Base-by-base conservation (phyloP, 2,797 vertebrate genomes). In the Gobio occitaniae region DNA sequence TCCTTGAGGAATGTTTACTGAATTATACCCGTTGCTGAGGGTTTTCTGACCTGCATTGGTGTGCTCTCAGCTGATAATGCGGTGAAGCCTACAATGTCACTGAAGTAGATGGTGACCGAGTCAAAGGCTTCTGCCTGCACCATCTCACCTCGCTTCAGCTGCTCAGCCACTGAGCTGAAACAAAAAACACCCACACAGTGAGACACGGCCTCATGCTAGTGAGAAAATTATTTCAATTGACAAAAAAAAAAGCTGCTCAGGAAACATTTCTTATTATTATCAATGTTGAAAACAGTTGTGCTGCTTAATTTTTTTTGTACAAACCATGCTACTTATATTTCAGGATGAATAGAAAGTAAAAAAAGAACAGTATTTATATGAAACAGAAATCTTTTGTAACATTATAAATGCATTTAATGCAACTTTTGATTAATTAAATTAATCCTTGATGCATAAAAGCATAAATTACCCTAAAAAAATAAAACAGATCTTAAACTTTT, bases 41-140 rank as follows among this genome's bases (percentile, higher is more conserved):
- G 10, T 38, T 41, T 44, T 76, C 74, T 84, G 44, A 96, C 96
- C 96, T 98, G 96, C 94, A 98, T 96, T 0, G 97, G 97, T 0
- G 97, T 98, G 93, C 97, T 98, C 92, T 97, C 96, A 0, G 97
- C 97, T 0, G 97, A 98, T 78, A 98, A 91, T 0, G 96, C 94
- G 0, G 97, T 98, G 92, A 98, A 98, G 0, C 97, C 97, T 29
- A 98, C 95, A 0, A 98, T 98, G 91, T 98, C 97, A 6, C 97
- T 98, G 95, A 98, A 98, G 94, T 98, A 98, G 90, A 98, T 98
- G 87, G 97, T 98, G 50, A 98, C 97, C 0, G 96, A 98, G 92
- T 98, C 97, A 0, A 98, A 98, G 3, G 97, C 97, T 89, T 98
- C 97, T 0, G 97, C 97, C 87, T 96, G 95, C 69, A 98, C 97